A percentile compares a stretch with the other conserved stretches of the same genome.
phyloP scores from a whole-genome alignment of 2,888 invertebrate genomes.

The Tuberolachnus salignus region DNA sequence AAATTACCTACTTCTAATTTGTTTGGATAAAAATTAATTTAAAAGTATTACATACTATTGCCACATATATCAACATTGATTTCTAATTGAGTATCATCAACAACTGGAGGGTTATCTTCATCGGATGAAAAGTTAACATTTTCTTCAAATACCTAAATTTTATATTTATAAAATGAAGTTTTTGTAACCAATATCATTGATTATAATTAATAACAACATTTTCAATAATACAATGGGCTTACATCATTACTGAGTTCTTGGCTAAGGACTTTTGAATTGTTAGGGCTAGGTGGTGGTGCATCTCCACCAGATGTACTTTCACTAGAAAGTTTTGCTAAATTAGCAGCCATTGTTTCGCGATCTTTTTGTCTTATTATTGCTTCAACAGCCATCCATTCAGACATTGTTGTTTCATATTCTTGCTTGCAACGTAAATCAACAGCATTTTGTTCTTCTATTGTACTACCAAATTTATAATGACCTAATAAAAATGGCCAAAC shows the following conservation, averaged over 20 bases:
- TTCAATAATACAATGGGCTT: slow-evolving; percentile 57
- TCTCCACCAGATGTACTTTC: slow-evolving; percentile 70
- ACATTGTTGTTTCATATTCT: slow-evolving; percentile 88
- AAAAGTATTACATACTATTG: slow-evolving; percentile 2
- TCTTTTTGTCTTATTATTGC: slow-evolving; percentile 86
- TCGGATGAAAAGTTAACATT: slow-evolving; percentile 68
- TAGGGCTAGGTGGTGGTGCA: slow-evolving; percentile 61
- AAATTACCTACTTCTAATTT: not conserved
- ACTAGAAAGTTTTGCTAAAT: slow-evolving; percentile 82
- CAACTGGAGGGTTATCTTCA: slow-evolving; percentile 61
- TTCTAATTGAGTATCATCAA: slow-evolving; percentile 56
- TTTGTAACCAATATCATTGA: too few species aligned
- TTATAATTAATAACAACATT: too few species aligned
- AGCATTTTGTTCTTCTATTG: slow-evolving; percentile 70
- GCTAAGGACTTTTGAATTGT: slow-evolving; percentile 60
- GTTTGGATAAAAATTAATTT: not conserved
- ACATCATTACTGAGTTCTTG: slow-evolving; percentile 67
- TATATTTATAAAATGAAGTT: not conserved
- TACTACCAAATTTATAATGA: slow-evolving; percentile 81
- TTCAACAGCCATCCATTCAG: slow-evolving; percentile 94
- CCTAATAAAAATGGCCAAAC: slow-evolving; percentile 89
- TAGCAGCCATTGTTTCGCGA: slow-evolving; percentile 81
- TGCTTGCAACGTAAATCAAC: slow-evolving; percentile 74
- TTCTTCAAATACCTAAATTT: slow-evolving; percentile 67
- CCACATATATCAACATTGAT: slow-evolving; percentile 9